Evolutionary conservation across 2,888 invertebrate species (phyloP).

Genomic region (Acleris cristana): DNA sequence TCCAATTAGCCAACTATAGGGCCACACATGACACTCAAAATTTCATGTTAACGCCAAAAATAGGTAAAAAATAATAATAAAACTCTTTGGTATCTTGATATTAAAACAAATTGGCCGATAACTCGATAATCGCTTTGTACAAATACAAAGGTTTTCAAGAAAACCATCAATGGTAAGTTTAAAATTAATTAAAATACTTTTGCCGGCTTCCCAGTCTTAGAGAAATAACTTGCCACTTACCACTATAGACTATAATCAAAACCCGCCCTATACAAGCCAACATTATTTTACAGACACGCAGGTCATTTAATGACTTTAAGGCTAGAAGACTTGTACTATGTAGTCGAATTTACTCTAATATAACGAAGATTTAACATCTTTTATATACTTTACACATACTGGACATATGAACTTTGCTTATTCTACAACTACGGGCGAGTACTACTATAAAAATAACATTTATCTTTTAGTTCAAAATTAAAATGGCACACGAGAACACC

Average conservation of each 20-base stretch:
- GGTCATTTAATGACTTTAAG: conserved; percentile 66
- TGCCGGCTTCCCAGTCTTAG: conserved; percentile 55
- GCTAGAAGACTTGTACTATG: conserved; percentile 75
- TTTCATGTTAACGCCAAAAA: neutral
- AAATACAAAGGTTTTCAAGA: neutral
- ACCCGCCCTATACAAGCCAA: conserved; percentile 27
- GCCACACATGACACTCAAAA: conserved; percentile 40
- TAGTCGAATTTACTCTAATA: conserved; percentile 52
- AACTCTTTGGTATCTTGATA: no score
- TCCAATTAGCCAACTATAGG: conserved; percentile 45
- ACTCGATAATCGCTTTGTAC: no score
- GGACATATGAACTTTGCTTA: conserved; percentile 53
- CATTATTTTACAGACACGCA: conserved; percentile 35
- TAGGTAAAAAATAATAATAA: no score
- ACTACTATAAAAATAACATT: conserved; percentile 49
- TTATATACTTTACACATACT: conserved; percentile 44
- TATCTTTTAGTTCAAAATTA: conserved; percentile 51
- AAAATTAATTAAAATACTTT: conserved; percentile 1
- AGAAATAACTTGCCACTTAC: conserved; percentile 48
- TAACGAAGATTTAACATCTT: conserved; percentile 56
- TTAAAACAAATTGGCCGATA: no score
- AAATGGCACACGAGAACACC: conserved; percentile 67
- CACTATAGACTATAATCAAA: conserved; percentile 50
- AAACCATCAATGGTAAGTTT: neutral
- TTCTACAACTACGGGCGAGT: conserved; percentile 45